A percentile compares a stretch with the other conserved stretches of the same genome.
These are phyloP conservation scores for Noctua pronuba DNA, from an alignment of 2,888 invertebrate genomes.

Conservation along the genomic window DNA sequence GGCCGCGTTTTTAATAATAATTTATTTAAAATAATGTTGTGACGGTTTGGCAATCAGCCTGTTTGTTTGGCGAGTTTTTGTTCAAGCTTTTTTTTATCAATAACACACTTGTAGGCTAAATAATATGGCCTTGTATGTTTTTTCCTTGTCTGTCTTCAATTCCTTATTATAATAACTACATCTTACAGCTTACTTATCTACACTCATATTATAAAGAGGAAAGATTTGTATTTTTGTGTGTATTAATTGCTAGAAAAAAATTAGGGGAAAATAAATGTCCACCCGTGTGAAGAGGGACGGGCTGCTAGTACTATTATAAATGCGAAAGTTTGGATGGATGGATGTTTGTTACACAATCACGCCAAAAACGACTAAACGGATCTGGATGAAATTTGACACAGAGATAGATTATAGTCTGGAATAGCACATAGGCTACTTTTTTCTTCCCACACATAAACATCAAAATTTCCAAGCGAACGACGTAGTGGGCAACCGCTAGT, in stretches of 20 bases:
- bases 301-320: neutral
- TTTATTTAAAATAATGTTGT: neutral
- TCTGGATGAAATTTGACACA: neutral
- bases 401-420: neutral
- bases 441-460: neutral
- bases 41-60: slow-evolving; percentile 12
- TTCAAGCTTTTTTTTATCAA: slow-evolving; percentile 27
- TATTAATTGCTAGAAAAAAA: too few species aligned
- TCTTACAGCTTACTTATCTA: neutral
- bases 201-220: too few species aligned
- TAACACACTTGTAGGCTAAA: slow-evolving; percentile 6
- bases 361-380: neutral
- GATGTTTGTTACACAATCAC: neutral
- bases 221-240: too few species aligned
- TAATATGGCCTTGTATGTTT: slow-evolving; percentile 41
- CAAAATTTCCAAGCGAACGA: neutral
- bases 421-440: neutral
- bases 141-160: slow-evolving; percentile 13
- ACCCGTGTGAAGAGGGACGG: too few species aligned
- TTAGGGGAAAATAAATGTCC: too few species aligned
- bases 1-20: too few species aligned
- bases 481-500: neutral
- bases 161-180: slow-evolving; percentile 1
- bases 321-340: neutral
- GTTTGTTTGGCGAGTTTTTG: slow-evolving; percentile 28